Conservation (phyloP, 64 coral and sea anemone genomes). For the Catalaphyllia jardinei region DNA sequence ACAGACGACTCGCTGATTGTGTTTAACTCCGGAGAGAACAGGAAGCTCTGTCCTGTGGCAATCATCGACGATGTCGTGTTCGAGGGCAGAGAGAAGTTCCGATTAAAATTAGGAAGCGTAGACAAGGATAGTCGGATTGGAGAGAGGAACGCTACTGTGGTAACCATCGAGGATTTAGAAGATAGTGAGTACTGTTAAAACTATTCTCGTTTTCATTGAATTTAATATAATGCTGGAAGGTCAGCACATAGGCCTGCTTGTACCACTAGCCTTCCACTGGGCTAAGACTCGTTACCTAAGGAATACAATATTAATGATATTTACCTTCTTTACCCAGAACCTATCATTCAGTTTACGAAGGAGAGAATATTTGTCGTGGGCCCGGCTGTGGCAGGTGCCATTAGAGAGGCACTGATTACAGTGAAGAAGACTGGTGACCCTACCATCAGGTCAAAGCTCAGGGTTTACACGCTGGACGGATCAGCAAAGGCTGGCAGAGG, state of each 20-base stretch:
- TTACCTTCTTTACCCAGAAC: constrained; percentile 57
- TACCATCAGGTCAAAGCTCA: constrained; percentile 48
- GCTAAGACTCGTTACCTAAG: neutral
- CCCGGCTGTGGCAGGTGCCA: constrained; percentile 34
- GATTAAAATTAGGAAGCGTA: constrained; percentile 56
- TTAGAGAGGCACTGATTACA: constrained; percentile 30
- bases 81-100: constrained; percentile 71
- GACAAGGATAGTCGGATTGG: constrained; percentile 64
- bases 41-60: constrained; percentile 68
- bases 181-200: constrained; percentile 68
- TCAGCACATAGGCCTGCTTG: too few species aligned
- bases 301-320: neutral
- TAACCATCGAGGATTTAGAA: constrained; percentile 66
- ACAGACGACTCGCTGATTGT: constrained; percentile 62
- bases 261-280: too few species aligned
- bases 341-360: constrained; percentile 71
- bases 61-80: constrained; percentile 68
- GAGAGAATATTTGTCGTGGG: constrained; percentile 72
- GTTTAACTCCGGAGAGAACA: constrained; percentile 78
- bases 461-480: constrained; percentile 85
- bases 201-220: too few species aligned
- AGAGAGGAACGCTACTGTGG: constrained; percentile 44
- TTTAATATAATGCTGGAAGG: too few species aligned
- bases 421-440: constrained; percentile 80
- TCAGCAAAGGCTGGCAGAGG: constrained; percentile 86